A percentile compares a stretch with the other conserved stretches of the same genome.
Evolutionary conservation across 2,888 invertebrate genomes (phyloP).

Genomic region (Nymphalis urticae): DNA sequence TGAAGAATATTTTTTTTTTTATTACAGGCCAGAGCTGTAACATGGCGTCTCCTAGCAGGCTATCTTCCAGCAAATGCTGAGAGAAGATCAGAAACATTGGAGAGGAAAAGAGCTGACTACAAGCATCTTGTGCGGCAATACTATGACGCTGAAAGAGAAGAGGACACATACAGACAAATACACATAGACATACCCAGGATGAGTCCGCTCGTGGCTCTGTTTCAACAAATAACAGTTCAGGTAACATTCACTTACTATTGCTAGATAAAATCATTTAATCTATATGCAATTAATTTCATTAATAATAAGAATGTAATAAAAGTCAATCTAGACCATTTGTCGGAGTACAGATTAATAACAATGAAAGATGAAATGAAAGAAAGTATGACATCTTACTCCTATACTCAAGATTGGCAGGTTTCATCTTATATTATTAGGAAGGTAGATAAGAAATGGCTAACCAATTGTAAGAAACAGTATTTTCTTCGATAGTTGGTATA

Average conservation of each 20-base stretch:
- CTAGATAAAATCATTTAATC: background rate
- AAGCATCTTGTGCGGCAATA: constrained; percentile 97
- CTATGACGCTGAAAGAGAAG: constrained; percentile 92
- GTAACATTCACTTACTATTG: background rate
- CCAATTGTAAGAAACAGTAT: no score
- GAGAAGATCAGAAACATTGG: constrained; percentile 91
- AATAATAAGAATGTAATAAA: no score
- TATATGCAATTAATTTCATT: no score
- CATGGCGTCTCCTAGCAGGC: constrained; percentile 88
- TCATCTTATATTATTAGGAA: no score
- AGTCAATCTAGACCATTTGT: no score
- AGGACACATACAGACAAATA: constrained; percentile 95
- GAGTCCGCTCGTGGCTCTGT: constrained; percentile 98
- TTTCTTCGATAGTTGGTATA: no score
- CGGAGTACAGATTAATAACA: no score
- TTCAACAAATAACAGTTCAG: constrained; percentile 95
- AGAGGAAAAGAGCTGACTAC: constrained; percentile 97
- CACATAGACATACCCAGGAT: constrained; percentile 99
- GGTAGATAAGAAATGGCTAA: no score
- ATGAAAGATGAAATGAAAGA: no score
- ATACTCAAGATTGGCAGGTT: no score
- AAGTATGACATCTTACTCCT: no score
- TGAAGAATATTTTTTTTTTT: background rate
- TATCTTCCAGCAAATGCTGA: constrained; percentile 97
- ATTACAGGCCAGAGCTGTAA: constrained; percentile 81